Evolutionary conservation across 2,797 vertebrate genomes (phyloP), one percentile per base, ranked within the genome.

Genomic region (Phoebastria nigripes): DNA sequence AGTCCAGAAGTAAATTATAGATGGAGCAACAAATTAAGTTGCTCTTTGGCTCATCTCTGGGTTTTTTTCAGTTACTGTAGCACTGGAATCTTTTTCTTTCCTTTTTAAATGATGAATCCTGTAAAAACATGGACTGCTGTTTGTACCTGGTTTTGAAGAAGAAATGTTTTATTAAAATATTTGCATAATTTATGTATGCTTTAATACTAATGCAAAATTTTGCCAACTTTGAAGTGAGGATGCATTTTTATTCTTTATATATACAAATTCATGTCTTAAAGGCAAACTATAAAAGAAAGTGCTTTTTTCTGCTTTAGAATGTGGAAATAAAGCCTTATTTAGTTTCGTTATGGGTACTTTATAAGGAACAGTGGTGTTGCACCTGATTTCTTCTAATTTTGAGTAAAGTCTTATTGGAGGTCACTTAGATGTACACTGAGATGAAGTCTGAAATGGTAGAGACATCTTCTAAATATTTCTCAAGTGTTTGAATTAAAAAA

Each of bases 1-100:
- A 95, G 81, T 92, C 51, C 95, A 95, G 94, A 98, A 98, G 77
- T 98, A 93, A 97, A 94, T 62, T 72, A 72, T 76, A 89, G 13
- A 49, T 67, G 35, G 70, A 89, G 33, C 66, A 82, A 83, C 46
- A 81, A 83, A 79, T 78, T 83, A 69, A 92, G 56, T 63, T 93
- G 61, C 81, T 82, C 54, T 51, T 33, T 31, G 56, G 29, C 65
- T 92, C 47, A 47, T 67, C 87, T 92, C 79, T 59, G 19, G 8
- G 13, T 4, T 41, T 76, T 52, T 58, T 87, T 67, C 54, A 44
- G 20, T 83, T 81, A 66, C 39, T 29, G 16, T 92, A 91, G 42
- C 67, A 91, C 90, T 87, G 82, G 61, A 94, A 80, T 67, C 4
- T 83, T 74, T 62, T 54, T 91, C 65, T 94, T 83, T 52, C 13